Evolutionary conservation across 2,113 vertebrate species (phyloP).

Genomic region (Morone saxatilis): DNA sequence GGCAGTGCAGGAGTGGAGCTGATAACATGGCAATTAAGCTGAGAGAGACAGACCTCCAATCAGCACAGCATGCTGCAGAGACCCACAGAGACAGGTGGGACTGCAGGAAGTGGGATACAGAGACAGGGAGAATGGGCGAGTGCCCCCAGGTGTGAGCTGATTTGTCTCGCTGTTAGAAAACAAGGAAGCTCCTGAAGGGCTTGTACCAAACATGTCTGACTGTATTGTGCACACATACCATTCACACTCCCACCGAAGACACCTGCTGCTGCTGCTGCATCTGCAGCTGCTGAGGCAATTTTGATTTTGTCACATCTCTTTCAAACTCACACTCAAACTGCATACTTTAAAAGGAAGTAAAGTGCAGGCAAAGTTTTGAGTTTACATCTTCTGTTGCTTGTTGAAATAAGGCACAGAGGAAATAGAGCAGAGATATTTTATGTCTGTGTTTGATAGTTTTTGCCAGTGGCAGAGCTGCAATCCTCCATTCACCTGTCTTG

Average conservation of each 20-base stretch:
- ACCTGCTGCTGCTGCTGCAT: slow-evolving; percentile 33
- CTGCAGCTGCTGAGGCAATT: slow-evolving; percentile 5
- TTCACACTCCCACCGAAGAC: slow-evolving; percentile 11
- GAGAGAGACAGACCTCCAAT: slow-evolving; percentile 61
- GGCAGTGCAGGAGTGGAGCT: slow-evolving; percentile 65
- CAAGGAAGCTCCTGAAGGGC: slow-evolving; percentile 16
- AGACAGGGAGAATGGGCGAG: slow-evolving; percentile 30
- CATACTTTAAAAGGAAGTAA: slow-evolving; percentile 5
- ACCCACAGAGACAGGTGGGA: slow-evolving; percentile 52
- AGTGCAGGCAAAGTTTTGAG: neutral
- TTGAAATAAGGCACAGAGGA: slow-evolving; percentile 35
- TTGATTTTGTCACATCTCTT: slow-evolving; percentile 13
- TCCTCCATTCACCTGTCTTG: slow-evolving; percentile 42
- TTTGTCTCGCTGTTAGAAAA: slow-evolving; percentile 64
- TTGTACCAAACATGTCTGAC: slow-evolving; percentile 27
- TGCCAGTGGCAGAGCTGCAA: slow-evolving; percentile 27
- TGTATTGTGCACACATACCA: slow-evolving; percentile 21
- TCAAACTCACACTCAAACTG: neutral
- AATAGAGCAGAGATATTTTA: slow-evolving; percentile 45
- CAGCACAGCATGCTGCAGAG: slow-evolving; percentile 52
- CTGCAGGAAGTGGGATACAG: slow-evolving; percentile 36
- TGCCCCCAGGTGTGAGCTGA: slow-evolving; percentile 62
- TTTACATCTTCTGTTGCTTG: slow-evolving; percentile 15
- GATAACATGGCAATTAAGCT: slow-evolving; percentile 75
- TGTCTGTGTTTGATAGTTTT: slow-evolving; percentile 43